Percentiles rank a stretch among this genome's conserved stretches.
phyloP scores from a whole-genome alignment of 2,113 vertebrate genomes.

The Dasyornis broadbenti region DNA sequence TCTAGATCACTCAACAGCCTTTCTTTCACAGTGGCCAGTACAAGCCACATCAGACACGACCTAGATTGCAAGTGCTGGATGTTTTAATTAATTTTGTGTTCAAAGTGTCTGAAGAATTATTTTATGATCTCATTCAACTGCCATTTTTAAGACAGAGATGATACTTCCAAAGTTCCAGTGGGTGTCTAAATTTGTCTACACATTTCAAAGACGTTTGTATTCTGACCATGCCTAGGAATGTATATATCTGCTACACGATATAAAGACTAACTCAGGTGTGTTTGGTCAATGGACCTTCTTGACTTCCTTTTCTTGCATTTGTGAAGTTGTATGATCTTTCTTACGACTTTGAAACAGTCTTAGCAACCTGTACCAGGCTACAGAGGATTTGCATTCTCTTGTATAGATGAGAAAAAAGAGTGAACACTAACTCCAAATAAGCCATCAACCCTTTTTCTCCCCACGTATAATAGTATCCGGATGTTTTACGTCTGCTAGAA shows the following conservation, averaged over 20 bases:
- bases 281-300: background rate
- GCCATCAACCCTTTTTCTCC: background rate
- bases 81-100: background rate
- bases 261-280: background rate
- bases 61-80: background rate
- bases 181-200: background rate
- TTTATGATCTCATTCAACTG: background rate
- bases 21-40: background rate
- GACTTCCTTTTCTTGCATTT: background rate
- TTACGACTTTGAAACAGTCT: background rate
- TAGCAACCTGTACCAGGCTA: background rate
- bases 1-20: background rate
- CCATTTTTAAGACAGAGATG: background rate
- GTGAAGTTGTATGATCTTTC: background rate
- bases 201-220: background rate
- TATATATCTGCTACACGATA: background rate
- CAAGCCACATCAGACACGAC: background rate
- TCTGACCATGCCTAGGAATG: background rate
- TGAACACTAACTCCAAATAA: background rate
- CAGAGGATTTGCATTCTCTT: background rate
- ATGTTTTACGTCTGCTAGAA: conserved; percentile 38
- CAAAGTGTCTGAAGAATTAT: background rate
- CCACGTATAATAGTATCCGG: conserved; percentile 18
- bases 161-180: background rate
- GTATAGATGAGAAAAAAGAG: background rate